Conservation (phyloP, 2,888 invertebrate species). For the Ormyrus labotus region DNA sequence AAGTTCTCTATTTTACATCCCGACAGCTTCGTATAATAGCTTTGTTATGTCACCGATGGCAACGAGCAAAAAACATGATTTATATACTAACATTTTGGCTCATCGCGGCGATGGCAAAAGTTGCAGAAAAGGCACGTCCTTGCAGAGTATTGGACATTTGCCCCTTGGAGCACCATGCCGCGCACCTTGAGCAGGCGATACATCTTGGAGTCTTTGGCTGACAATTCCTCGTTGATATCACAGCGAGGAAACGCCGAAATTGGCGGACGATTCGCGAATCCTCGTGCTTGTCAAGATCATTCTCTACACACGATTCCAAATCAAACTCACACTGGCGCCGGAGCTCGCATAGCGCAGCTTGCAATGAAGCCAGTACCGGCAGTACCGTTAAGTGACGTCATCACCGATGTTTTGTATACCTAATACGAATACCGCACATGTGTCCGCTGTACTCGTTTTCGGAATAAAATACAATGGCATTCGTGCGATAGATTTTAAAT, state of each 20-base stretch:
- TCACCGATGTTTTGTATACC: too few relatives aligned
- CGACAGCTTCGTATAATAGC: too few relatives aligned
- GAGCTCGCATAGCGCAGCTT: too few relatives aligned
- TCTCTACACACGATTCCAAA: not conserved
- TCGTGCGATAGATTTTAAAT: too few relatives aligned
- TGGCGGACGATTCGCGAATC: not conserved
- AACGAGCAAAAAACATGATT: not conserved
- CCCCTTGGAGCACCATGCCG: constrained; percentile 56
- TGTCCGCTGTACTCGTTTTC: too few relatives aligned
- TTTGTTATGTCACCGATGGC: constrained; percentile 2
- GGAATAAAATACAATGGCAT: too few relatives aligned
- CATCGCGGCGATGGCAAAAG: constrained; percentile 60
- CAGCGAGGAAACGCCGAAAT: too few relatives aligned
- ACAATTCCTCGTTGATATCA: not conserved
- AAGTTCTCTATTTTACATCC: not conserved
- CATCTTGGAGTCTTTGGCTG: constrained; percentile 57
- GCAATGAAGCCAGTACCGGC: too few relatives aligned
- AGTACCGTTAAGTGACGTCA: too few relatives aligned
- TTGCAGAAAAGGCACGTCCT: constrained; percentile 66
- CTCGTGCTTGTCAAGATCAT: not conserved
- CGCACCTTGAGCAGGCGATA: constrained; percentile 62
- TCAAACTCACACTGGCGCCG: too few relatives aligned
- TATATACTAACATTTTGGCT: constrained; percentile 61
- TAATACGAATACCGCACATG: too few relatives aligned
- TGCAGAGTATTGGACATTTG: constrained; percentile 54